These are phyloP conservation scores for Chromobotia macracanthus DNA, from an alignment of 2,797 vertebrate species.

Conservation along the genomic window DNA sequence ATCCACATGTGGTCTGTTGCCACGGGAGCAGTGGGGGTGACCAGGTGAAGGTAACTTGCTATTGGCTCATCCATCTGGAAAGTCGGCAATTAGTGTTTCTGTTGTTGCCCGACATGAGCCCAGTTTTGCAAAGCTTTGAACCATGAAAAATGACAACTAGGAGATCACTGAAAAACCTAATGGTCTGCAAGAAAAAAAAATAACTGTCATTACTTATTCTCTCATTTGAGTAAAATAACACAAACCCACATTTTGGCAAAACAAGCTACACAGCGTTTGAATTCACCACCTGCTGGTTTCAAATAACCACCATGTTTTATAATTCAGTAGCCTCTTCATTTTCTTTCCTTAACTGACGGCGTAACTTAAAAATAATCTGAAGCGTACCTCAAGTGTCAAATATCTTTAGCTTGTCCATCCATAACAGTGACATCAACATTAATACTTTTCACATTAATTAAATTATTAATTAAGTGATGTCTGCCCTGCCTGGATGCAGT, in stretches of 20 bases:
- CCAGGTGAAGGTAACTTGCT: constrained; percentile 35
- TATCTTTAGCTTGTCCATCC: constrained; percentile 72
- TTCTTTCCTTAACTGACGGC: not conserved
- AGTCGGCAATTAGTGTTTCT: constrained; percentile 34
- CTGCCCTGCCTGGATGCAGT: constrained; percentile 65
- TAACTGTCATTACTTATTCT: not conserved
- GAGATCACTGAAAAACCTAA: constrained; percentile 5
- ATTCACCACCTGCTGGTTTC: not conserved
- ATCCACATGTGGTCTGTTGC: constrained; percentile 6
- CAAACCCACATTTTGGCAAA: not conserved
- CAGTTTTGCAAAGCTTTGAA: constrained; percentile 21
- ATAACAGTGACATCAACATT: constrained; percentile 70
- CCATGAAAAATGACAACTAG: not conserved
- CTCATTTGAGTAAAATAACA: not conserved
- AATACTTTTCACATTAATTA: constrained; percentile 73
- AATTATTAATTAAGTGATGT: constrained; percentile 79
- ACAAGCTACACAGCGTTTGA: not conserved
- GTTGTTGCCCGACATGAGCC: constrained; percentile 10
- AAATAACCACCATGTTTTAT: not conserved
- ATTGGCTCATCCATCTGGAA: constrained; percentile 43
- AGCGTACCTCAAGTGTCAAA: constrained; percentile 77
- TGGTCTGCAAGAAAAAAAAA: not conserved
- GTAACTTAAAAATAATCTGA: constrained; percentile 74
- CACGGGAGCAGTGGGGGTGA: constrained; percentile 22
- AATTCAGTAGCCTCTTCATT: not conserved